Conservation (phyloP, 2,113 vertebrate genomes). For the Elaphurus davidianus region DNA sequence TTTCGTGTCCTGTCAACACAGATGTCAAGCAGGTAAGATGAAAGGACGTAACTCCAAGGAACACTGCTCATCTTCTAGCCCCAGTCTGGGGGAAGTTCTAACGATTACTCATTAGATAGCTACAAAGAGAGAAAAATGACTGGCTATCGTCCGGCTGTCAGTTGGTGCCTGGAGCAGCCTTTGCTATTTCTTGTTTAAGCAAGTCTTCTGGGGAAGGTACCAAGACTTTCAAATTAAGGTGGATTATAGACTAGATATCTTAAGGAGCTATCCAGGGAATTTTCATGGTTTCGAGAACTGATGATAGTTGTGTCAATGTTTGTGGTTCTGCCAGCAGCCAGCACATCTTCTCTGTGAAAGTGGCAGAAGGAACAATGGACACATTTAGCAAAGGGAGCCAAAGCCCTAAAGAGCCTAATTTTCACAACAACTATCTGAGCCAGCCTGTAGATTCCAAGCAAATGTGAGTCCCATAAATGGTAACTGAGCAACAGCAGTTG, state of each 20-base stretch:
- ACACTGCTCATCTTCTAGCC: background rate
- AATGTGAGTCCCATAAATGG: background rate
- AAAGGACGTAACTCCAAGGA: constrained; percentile 63
- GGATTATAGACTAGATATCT: background rate
- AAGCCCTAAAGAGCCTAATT: background rate
- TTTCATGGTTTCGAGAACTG: background rate
- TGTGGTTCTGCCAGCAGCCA: background rate
- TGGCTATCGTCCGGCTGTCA: background rate
- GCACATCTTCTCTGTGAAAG: background rate
- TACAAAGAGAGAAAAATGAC: constrained; percentile 48
- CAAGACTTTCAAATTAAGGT: background rate
- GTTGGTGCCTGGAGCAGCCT: constrained; percentile 26
- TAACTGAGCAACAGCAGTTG: background rate
- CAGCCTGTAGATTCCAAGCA: background rate
- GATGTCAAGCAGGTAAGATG: constrained; percentile 71
- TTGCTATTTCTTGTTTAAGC: constrained; percentile 25
- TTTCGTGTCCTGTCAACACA: constrained; percentile 59
- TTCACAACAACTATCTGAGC: background rate
- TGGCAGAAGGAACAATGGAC: background rate
- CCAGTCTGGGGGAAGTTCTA: constrained; percentile 13
- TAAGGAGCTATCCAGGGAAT: background rate
- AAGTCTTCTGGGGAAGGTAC: background rate
- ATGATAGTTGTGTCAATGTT: background rate
- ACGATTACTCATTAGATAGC: constrained; percentile 59
- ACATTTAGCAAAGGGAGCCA: background rate